Evolutionary conservation across 2,888 invertebrate genomes (phyloP).

Genomic region (Plagiodera versicolora): DNA sequence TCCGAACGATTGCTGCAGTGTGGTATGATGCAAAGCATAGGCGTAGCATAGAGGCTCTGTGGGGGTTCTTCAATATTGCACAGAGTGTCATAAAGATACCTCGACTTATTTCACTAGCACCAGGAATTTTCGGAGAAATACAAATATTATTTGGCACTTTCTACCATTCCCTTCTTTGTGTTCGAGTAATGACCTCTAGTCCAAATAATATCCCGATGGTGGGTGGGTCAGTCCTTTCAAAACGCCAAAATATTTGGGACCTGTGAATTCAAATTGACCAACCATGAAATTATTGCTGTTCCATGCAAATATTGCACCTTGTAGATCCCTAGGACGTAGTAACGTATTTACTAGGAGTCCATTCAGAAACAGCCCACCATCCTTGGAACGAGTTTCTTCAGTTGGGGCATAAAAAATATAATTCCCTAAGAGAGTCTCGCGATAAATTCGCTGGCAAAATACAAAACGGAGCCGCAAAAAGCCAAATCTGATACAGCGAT

Average conservation of each 20-base stretch:
- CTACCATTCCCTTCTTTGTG: too few species aligned
- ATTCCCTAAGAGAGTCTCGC: conserved; percentile 24
- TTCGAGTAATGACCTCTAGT: too few species aligned
- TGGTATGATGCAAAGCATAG: neutral
- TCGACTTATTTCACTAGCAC: too few species aligned
- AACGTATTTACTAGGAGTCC: conserved; percentile 24
- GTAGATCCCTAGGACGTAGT: conserved; percentile 3
- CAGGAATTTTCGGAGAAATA: too few species aligned
- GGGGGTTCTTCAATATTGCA: too few species aligned
- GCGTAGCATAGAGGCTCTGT: too few species aligned
- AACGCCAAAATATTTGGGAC: conserved; percentile 23
- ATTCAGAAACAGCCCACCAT: conserved; percentile 13
- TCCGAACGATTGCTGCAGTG: conserved; percentile 22
- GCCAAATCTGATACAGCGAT: conserved; percentile 37
- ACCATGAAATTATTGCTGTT: conserved; percentile 26
- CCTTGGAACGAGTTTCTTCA: conserved; percentile 23
- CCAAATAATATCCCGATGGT: neutral
- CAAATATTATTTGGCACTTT: too few species aligned
- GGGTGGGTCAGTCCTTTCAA: neutral
- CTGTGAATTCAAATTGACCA: conserved; percentile 17
- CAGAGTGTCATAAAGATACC: too few species aligned
- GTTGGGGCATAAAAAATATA: too few species aligned
- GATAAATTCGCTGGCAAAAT: conserved; percentile 31
- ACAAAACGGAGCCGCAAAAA: conserved; percentile 32
- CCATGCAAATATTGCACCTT: conserved; percentile 30